Base-by-base conservation (phyloP, 2,888 invertebrate genomes). In the Nephrotoma flavescens region DNA sequence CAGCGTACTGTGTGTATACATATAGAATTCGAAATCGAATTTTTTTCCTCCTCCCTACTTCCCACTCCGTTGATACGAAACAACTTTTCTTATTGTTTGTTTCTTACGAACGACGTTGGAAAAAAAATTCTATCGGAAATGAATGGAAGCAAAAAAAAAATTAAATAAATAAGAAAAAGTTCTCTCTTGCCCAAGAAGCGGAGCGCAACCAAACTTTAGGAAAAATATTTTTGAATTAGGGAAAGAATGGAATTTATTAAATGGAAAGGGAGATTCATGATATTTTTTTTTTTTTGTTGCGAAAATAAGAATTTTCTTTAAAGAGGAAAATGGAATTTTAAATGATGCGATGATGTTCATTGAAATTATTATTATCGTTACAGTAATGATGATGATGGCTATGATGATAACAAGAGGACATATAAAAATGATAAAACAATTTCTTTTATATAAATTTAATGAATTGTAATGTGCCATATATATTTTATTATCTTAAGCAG, bases 301-400 rank as follows among this genome's bases (percentile, higher is more conserved):
- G 4, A 71, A 71, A 71, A 71, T 31, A 71, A 71, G 71, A 71
- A 84, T 84, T 84, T 84, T 9, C 42, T 42, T 84, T 41, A 42
- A 42, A 52, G 52, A 71, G 71, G 71, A 71, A 84, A 84, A 84
- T 84, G 42, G 84, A 84, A 84, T 84, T 84, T 84, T 84, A 84
- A 84, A 84, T 84, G 84, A 84, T 84, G 84, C 84, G 84, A 84
- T 42, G 84, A 84, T 84, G 84, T 42, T 84, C 84, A 84, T 84
- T 84, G 84, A 84, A 84, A 84, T 84, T 84, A 84, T 84, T 84
- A 42, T 84, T 42, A 84, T 84, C 41, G 42, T 42, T 42, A 84
- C 42, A 84, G 42, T 84, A 84, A 84, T 42, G 84, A 42, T 84
- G 84, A 84, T 84, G 84, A 84, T 84, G 84, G 84, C 42, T 42